A percentile compares a stretch with the other conserved stretches of the same genome.
Conservation (phyloP, 2,113 vertebrate genomes). For the Protomyctophum bolini region DNA sequence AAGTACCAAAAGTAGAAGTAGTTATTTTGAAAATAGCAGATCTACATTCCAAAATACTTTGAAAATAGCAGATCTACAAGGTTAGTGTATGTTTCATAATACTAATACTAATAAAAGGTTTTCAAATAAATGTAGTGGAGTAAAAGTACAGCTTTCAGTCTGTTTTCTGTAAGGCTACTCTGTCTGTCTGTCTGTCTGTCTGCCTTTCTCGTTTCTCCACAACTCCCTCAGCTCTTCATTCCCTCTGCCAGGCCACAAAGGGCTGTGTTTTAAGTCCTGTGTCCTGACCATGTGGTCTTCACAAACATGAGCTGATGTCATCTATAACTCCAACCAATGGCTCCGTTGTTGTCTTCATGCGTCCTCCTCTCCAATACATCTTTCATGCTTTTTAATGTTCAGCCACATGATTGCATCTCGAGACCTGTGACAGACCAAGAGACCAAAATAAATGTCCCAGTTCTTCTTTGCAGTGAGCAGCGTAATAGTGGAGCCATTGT, state of each 20-base stretch:
- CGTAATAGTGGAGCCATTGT: constrained; percentile 6
- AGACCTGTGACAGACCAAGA: constrained; percentile 42
- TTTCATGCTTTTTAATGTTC: constrained; percentile 44
- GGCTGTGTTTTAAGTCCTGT: constrained; percentile 18
- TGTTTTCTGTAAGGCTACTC: neutral
- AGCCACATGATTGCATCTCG: constrained; percentile 44
- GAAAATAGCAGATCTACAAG: no score
- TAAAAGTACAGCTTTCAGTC: neutral
- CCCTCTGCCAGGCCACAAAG: constrained; percentile 14
- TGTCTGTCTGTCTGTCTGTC: constrained; percentile 1
- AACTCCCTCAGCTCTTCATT: neutral
- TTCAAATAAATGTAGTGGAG: no score
- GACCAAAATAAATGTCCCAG: constrained; percentile 39
- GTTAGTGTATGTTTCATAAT: no score
- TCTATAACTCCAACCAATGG: neutral
- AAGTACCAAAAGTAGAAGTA: no score
- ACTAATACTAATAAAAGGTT: no score
- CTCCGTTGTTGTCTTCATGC: constrained; percentile 1
- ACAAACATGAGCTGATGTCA: constrained; percentile 29
- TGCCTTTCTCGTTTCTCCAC: neutral
- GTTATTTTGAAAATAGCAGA: no score
- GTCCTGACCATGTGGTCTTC: constrained; percentile 24
- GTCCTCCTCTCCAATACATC: constrained; percentile 3
- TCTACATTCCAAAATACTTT: no score
- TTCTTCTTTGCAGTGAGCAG: neutral